These are phyloP conservation scores for Furcula furcula DNA, from an alignment of 2,888 invertebrate genomes.

Conservation along the genomic window DNA sequence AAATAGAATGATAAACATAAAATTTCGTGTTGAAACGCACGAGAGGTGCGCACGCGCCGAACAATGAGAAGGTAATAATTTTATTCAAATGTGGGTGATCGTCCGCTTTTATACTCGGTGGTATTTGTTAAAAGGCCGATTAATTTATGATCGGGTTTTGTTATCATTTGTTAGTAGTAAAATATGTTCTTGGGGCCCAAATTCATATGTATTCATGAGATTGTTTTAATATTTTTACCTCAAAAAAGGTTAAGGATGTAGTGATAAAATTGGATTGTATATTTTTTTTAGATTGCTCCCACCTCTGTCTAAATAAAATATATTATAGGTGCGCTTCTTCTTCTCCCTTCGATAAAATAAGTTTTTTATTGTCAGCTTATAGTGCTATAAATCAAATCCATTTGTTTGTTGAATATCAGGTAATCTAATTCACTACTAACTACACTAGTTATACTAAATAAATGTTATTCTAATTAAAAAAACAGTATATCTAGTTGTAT, in stretches of 20 bases:
- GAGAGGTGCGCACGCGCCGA: slow-evolving; percentile 55
- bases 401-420: too few species aligned
- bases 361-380: too few species aligned
- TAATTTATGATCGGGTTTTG: slow-evolving; percentile 46
- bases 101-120: slow-evolving; percentile 42
- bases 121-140: slow-evolving; percentile 44
- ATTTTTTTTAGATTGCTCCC: too few species aligned
- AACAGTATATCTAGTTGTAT: too few species aligned
- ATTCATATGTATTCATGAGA: slow-evolving; percentile 5
- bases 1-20: slow-evolving; percentile 80
- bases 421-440: too few species aligned
- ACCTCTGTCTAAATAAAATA: too few species aligned
- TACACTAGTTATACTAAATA: too few species aligned
- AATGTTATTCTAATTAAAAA: too few species aligned
- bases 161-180: slow-evolving; percentile 36
- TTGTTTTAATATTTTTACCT: slow-evolving; percentile 1
- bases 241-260: not conserved
- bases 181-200: slow-evolving; percentile 6
- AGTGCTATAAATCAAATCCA: too few species aligned
- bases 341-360: too few species aligned
- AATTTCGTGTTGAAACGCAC: slow-evolving; percentile 70
- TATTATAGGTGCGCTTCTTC: too few species aligned
- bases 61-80: slow-evolving; percentile 61
- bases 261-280: too few species aligned
- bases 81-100: slow-evolving; percentile 62